These are phyloP conservation scores for Nephrocerus scutellatus DNA, from an alignment of 2,888 invertebrate genomes.

Conservation along the genomic window DNA sequence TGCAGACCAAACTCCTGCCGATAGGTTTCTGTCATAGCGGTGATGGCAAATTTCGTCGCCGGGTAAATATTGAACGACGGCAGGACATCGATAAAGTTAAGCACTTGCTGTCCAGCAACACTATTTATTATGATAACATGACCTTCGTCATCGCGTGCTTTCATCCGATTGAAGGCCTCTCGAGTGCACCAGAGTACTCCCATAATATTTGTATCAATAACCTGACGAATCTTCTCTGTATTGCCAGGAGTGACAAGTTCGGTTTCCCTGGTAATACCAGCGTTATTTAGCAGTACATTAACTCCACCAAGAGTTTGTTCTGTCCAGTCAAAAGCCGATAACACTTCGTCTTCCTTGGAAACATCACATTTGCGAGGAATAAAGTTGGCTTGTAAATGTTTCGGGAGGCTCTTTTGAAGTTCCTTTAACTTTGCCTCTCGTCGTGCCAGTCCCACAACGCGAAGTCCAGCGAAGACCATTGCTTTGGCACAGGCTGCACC, in stretches of 20 bases:
- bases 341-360: slow-evolving; percentile 52
- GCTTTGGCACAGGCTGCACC: slow-evolving; percentile 50
- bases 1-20: slow-evolving; percentile 45
- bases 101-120: slow-evolving; percentile 42
- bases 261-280: slow-evolving; percentile 43
- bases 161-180: slow-evolving; percentile 51
- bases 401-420: slow-evolving; percentile 31
- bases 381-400: slow-evolving; percentile 36
- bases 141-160: slow-evolving; percentile 46
- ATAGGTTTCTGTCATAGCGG: slow-evolving; percentile 44
- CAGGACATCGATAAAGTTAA: slow-evolving; percentile 40
- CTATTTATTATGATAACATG: slow-evolving; percentile 51
- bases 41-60: slow-evolving; percentile 45
- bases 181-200: slow-evolving; percentile 50
- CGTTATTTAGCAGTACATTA: slow-evolving; percentile 56
- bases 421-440: slow-evolving; percentile 45
- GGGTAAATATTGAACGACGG: slow-evolving; percentile 47
- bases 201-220: slow-evolving; percentile 51
- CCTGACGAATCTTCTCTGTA: slow-evolving; percentile 38
- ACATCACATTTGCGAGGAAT: slow-evolving; percentile 52
- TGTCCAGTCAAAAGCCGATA: slow-evolving; percentile 51
- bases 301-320: slow-evolving; percentile 51
- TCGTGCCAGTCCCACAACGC: slow-evolving; percentile 53
- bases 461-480: slow-evolving; percentile 49
- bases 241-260: slow-evolving; percentile 37